phyloP scores from a whole-genome alignment of 2,888 invertebrate species.

The Kryphioiulus occultus region DNA sequence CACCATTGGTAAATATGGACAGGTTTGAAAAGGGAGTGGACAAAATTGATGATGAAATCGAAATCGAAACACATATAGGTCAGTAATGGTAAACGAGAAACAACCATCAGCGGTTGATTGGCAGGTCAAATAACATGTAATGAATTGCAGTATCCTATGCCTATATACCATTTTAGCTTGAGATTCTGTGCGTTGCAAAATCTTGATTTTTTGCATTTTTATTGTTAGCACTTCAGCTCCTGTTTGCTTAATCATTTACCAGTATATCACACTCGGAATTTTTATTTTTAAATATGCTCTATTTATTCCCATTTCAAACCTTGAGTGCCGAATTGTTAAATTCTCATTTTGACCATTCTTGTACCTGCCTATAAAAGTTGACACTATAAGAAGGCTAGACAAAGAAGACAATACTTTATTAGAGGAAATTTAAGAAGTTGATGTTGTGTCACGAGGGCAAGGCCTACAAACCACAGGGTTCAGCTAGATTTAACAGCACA shows the following conservation, averaged over 20 bases:
- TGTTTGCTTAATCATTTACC: background rate
- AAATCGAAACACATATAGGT: constrained; percentile 20
- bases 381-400: too few species aligned
- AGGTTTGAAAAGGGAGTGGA: constrained; percentile 20
- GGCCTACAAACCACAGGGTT: too few species aligned
- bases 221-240: background rate
- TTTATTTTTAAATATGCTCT: background rate
- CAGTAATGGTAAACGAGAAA: background rate
- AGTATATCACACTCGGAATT: background rate
- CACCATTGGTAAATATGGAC: background rate
- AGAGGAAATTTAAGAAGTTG: too few species aligned
- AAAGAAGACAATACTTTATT: too few species aligned
- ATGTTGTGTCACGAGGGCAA: too few species aligned
- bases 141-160: background rate
- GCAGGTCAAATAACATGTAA: background rate
- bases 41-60: background rate
- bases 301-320: too few species aligned
- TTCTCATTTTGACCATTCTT: too few species aligned
- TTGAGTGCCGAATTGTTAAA: too few species aligned
- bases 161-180: background rate
- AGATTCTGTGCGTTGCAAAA: background rate
- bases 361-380: too few species aligned
- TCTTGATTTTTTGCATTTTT: background rate
- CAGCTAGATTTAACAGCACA: too few species aligned
- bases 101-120: background rate